Evolutionary conservation across 2,113 vertebrate species (phyloP).

Genomic region (Lota lota): DNA sequence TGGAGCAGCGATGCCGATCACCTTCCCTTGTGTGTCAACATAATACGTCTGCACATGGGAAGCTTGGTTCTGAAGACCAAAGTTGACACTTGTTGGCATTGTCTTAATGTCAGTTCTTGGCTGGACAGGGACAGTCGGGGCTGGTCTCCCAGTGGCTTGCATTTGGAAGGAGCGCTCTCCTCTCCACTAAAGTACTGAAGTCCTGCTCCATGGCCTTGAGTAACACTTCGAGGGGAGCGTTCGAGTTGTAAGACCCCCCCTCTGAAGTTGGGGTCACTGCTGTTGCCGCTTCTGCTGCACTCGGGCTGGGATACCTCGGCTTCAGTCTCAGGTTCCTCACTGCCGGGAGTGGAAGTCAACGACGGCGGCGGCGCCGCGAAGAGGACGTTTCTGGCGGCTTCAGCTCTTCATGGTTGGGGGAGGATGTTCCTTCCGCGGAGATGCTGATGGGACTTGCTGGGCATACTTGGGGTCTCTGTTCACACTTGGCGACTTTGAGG

Average conservation of each 20-base stretch:
- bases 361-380: constrained; percentile 31
- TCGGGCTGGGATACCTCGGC: constrained; percentile 48
- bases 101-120: constrained; percentile 45
- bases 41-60: constrained; percentile 74
- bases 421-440: constrained; percentile 48
- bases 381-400: constrained; percentile 61
- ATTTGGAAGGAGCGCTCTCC: constrained; percentile 73
- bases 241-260: constrained; percentile 70
- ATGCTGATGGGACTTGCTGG: constrained; percentile 26
- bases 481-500: constrained; percentile 55
- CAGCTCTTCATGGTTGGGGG: constrained; percentile 58
- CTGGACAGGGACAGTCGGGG: constrained; percentile 56
- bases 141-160: constrained; percentile 74
- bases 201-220: constrained; percentile 98
- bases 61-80: constrained; percentile 64
- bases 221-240: constrained; percentile 90
- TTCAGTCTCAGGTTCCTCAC: constrained; percentile 43
- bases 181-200: constrained; percentile 86
- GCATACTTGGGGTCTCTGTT: constrained; percentile 67
- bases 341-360: constrained; percentile 57
- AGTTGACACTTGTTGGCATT: constrained; percentile 62
- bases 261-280: constrained; percentile 71
- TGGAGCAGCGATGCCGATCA: constrained; percentile 64
- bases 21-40: constrained; percentile 73
- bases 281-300: constrained; percentile 52